Evolutionary conservation across 2,113 vertebrate species (phyloP), one percentile per base, ranked within the genome.

Genomic region (Perca fluviatilis): DNA sequence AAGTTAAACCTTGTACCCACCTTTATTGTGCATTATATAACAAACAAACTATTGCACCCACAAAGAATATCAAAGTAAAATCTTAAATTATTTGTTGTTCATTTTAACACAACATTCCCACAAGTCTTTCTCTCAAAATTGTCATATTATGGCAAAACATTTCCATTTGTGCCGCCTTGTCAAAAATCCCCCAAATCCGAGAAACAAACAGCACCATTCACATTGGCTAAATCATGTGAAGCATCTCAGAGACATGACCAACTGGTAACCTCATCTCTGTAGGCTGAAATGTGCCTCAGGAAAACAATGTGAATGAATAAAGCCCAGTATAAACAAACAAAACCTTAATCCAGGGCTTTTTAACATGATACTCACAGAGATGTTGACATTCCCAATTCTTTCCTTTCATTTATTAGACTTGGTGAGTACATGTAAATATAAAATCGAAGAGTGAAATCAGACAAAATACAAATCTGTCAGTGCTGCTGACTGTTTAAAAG

Each of bases 131-230:
- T 81, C 78, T 70, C 9, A 58, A 53, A 88, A 78, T 72, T 70
- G n/a, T 73, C 5, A 49, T 71, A 80, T 72, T 51, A 51, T 76
- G 33, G 10, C 15, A 7, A 36, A 80, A 78, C 27, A 30, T 80
- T 80, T 16, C 69, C 56, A 56, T 84, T 58, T 73, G 36, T 69
- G 71, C 57, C 50, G 57, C 81, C 74, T 51, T 58, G 57, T 67
- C 49, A 69, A 80, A 89, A 94, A 87, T 75, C 61, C 88, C 90
- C 86, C 67, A 86, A 61, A 84, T 82, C 54, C 36, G 69, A 86
- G 77, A 89, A 91, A 93, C 94, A 95, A 95, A 93, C 79, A 66
- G 67, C 66, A 12, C 70, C 76, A 95, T 95, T 95, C 92, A 95
- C 79, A 62, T 62, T 57, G 51, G 73, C 62, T 61, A 27, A 82